phyloP scores from a whole-genome alignment of 2,888 invertebrate genomes.

The Tetramorium bicarinatum region DNA sequence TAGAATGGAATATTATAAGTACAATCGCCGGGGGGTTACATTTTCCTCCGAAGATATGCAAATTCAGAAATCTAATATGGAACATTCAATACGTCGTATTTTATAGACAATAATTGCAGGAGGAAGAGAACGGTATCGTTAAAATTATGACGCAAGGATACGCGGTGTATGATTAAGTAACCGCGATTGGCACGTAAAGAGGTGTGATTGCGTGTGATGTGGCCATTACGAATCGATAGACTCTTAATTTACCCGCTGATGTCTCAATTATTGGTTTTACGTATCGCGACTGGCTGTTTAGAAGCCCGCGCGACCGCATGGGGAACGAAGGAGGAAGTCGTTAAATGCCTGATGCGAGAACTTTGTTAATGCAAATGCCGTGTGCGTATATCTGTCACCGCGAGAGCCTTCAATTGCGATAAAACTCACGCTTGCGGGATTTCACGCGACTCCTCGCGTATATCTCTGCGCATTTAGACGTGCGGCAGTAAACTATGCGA shows the following conservation, averaged over 20 bases:
- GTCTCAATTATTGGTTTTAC: not conserved
- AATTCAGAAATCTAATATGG: not conserved
- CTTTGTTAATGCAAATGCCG: slow-evolving; percentile 5
- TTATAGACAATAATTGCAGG: not conserved
- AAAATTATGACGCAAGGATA: not conserved
- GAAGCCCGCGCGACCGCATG: not conserved
- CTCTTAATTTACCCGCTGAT: not conserved
- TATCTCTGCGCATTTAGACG: not conserved
- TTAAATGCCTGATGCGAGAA: slow-evolving; percentile 11
- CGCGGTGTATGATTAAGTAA: not conserved
- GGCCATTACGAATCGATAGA: not conserved
- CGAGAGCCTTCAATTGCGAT: slow-evolving; percentile 9
- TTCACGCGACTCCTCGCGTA: not conserved
- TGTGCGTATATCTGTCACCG: slow-evolving; percentile 1
- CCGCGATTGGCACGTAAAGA: not conserved
- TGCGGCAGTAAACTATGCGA: not conserved
- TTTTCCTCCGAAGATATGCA: not conserved
- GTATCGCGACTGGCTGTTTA: not conserved
- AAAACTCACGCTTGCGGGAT: slow-evolving; percentile 3
- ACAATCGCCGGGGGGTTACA: not conserved
- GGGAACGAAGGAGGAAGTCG: slow-evolving; percentile 30
- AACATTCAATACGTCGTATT: not conserved
- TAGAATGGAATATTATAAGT: not conserved
- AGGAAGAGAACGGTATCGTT: not conserved
- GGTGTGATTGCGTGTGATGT: not conserved